Percentiles rank a stretch among this genome's conserved stretches.
These are phyloP conservation scores for Datnioides undecimradiatus DNA, from an alignment of 2,113 vertebrate species.

Conservation along the genomic window DNA sequence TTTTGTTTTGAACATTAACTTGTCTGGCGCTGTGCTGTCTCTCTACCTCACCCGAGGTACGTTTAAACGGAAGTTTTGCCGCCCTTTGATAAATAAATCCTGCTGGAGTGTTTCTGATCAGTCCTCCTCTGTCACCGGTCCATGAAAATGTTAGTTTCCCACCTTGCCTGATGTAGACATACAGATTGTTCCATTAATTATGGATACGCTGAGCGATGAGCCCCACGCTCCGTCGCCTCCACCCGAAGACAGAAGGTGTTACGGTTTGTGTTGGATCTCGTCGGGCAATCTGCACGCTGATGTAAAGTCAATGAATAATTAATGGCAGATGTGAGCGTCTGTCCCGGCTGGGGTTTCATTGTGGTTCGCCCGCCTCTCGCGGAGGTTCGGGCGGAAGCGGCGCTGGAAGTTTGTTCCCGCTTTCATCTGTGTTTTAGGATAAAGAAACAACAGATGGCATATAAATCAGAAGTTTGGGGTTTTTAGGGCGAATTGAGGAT, in stretches of 20 bases:
- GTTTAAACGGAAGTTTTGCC: not conserved
- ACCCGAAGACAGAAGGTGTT: slow-evolving; percentile 44
- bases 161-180: slow-evolving; percentile 18
- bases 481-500: not conserved
- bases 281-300: slow-evolving; percentile 32
- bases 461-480: not conserved
- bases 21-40: not conserved
- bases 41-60: not conserved
- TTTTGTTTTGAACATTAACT: not conserved
- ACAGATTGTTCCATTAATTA: slow-evolving; percentile 58
- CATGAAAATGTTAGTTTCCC: not conserved
- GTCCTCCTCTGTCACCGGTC: not conserved
- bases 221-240: not conserved
- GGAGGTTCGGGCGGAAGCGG: not conserved
- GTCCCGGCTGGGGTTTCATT: slow-evolving; percentile 21
- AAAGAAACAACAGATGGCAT: slow-evolving; percentile 25
- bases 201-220: slow-evolving; percentile 46
- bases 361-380: not conserved
- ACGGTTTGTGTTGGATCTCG: slow-evolving; percentile 40
- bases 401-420: not conserved
- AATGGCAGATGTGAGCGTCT: slow-evolving; percentile 23
- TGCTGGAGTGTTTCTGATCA: not conserved
- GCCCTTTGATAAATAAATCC: not conserved
- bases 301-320: slow-evolving; percentile 56
- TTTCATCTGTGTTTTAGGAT: slow-evolving; percentile 8